Evolutionary conservation across 2,113 vertebrate species (phyloP).

Genomic region (Bothrops jararaca): DNA sequence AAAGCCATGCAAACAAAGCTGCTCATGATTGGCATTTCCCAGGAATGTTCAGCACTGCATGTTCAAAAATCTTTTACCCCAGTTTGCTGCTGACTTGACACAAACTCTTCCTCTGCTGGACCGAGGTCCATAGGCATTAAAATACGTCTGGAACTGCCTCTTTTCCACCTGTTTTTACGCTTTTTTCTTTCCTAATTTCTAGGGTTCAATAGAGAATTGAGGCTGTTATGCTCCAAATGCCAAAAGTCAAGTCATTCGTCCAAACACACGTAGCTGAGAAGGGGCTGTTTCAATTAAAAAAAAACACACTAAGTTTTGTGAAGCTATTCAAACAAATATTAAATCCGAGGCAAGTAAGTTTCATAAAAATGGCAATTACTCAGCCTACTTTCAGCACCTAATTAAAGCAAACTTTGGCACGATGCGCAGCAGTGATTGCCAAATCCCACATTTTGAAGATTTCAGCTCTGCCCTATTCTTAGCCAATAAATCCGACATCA

Average conservation of each 20-base stretch:
- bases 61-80: neutral
- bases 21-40: neutral
- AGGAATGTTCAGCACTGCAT: neutral
- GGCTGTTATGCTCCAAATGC: neutral
- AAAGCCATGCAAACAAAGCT: neutral
- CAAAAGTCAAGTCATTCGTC: neutral
- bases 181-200: neutral
- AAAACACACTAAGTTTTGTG: neutral
- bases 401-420: slow-evolving; percentile 28
- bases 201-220: neutral
- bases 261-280: neutral
- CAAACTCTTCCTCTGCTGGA: neutral
- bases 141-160: neutral
- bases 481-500: slow-evolving; percentile 11
- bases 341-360: neutral
- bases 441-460: neutral
- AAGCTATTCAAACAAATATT: neutral
- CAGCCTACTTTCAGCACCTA: slow-evolving; percentile 30
- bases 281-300: neutral
- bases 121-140: neutral
- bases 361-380: slow-evolving; percentile 17
- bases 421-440: neutral
- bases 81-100: neutral
- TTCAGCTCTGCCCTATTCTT: slow-evolving; percentile 10
- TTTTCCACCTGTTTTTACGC: neutral